Evolutionary conservation across 1,140 invertebrate genomes (phyloP), one percentile per base, ranked within the genome.

Genomic region (Anagrus nilaparvatae): DNA sequence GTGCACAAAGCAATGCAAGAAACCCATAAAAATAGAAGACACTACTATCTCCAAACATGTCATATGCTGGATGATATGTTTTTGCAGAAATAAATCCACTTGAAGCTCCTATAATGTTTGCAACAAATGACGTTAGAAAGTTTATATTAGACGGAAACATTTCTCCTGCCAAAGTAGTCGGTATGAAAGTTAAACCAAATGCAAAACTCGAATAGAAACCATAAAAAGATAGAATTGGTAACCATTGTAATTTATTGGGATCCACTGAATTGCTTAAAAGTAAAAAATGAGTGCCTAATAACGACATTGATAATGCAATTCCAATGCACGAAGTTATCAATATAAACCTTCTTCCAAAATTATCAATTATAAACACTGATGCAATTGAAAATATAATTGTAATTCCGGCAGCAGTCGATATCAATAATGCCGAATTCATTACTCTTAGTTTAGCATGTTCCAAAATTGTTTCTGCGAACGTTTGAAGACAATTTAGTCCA

Each of bases 401-500:
- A 5, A 82, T 72, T 1, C 65, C 51, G 21, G 78, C 81, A 43
- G 84, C 70, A n/a, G n/a, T n/a, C n/a, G n/a, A n/a, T n/a, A n/a
- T n/a, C n/a, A n/a, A n/a, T n/a, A n/a, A n/a, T n/a, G n/a, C n/a
- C n/a, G n/a, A n/a, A n/a, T n/a, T n/a, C n/a, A n/a, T n/a, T n/a
- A n/a, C n/a, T n/a, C n/a, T n/a, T n/a, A n/a, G n/a, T n/a, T n/a
- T n/a, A n/a, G n/a, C n/a, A n/a, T n/a, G n/a, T n/a, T n/a, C 70
- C 44, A 87, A 77, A 50, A 88, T 85, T 28, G 75, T 73, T 40
- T 83, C 78, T 8, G 81, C 73, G 52, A 85, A 85, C 23, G 79
- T 78, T 47, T 78, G 76, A 18, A 87, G 69, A 2, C 78, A 79
- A 38, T 80, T 81, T 16, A 83, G 78, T 2, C 84, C 81, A 39